These are phyloP conservation scores for Callimorpha dominula DNA, from an alignment of 2,888 invertebrate species.

Conservation along the genomic window DNA sequence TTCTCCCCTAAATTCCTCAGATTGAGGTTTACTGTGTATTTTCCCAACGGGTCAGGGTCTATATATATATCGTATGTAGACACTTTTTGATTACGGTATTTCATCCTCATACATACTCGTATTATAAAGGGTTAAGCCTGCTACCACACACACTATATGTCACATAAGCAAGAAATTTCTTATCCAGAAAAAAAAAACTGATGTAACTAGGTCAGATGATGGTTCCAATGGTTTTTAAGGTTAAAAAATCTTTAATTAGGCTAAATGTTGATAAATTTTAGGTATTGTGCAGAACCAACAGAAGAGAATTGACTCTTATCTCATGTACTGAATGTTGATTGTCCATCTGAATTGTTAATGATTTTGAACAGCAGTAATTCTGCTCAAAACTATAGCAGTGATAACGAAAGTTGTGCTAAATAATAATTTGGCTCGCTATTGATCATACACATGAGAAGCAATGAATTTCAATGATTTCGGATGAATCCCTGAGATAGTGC, in stretches of 20 bases:
- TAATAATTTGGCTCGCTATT: neutral
- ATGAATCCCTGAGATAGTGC: too few relatives aligned
- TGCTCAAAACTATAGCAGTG: neutral
- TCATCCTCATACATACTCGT: neutral
- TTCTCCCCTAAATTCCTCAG: neutral
- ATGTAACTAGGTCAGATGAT: neutral
- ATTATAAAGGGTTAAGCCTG: conserved; percentile 14
- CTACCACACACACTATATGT: conserved; percentile 7
- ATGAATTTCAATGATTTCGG: too few relatives aligned
- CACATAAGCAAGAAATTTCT: neutral
- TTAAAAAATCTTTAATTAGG: too few relatives aligned
- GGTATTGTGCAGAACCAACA: too few relatives aligned
- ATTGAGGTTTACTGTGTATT: neutral
- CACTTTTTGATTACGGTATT: conserved; percentile 20
- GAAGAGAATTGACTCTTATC: too few relatives aligned
- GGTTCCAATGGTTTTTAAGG: neutral
- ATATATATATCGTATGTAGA: conserved; percentile 3
- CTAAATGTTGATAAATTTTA: too few relatives aligned
- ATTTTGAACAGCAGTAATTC: neutral
- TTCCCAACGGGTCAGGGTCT: neutral
- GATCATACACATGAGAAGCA: too few relatives aligned
- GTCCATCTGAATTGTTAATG: neutral
- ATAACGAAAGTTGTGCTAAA: neutral
- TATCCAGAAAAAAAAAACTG: neutral
- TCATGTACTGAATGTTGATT: neutral